phyloP scores from a whole-genome alignment of 2,888 invertebrate genomes.

The Resseliella maxima region DNA sequence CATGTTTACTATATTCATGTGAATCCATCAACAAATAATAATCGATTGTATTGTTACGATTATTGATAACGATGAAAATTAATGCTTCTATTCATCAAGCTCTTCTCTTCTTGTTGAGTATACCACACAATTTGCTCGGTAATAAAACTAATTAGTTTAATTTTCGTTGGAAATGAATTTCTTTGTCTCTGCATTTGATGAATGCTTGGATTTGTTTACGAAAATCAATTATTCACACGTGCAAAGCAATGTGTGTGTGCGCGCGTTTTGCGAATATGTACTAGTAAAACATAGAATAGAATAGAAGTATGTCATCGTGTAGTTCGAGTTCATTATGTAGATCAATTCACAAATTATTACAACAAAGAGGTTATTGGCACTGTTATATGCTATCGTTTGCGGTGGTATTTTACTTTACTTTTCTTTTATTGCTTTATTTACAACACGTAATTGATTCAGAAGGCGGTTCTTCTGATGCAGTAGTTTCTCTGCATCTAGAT shows the following conservation, averaged over 20 bases:
- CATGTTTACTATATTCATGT: background rate
- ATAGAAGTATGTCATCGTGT: conserved; percentile 5
- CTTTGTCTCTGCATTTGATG: background rate
- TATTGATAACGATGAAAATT: conserved; percentile 1
- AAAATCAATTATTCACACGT: background rate
- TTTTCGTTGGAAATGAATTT: conserved; percentile 28
- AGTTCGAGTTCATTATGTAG: background rate
- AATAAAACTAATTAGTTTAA: conserved; percentile 8
- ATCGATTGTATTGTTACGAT: conserved; percentile 3
- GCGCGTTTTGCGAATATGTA: background rate
- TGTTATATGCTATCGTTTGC: background rate
- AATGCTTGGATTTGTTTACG: background rate
- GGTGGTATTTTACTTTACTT: background rate
- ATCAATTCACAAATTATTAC: background rate
- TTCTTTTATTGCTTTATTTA: background rate
- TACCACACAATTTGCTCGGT: background rate
- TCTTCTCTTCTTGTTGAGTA: background rate
- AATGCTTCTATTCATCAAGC: conserved; percentile 7
- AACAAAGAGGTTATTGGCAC: conserved; percentile 26
- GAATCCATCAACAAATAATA: background rate
- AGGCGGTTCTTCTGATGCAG: background rate
- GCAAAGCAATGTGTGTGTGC: background rate
- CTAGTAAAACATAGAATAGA: background rate
- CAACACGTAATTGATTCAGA: background rate
- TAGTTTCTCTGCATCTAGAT: background rate